Percentiles rank a stretch among this genome's conserved stretches.
Evolutionary conservation across 2,888 invertebrate genomes (phyloP).

Genomic region (Labia minor): DNA sequence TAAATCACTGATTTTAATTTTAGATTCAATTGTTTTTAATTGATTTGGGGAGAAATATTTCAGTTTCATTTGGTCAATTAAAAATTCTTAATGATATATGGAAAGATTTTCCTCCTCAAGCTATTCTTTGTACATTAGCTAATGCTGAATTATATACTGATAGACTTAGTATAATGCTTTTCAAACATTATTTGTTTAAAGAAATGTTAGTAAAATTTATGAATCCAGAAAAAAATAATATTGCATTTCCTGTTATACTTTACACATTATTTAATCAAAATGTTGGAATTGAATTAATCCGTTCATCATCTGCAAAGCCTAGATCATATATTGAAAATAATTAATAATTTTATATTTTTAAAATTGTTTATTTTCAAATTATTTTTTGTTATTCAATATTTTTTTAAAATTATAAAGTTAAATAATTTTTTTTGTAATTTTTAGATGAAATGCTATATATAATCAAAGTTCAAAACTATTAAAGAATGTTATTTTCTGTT

Average conservation of each 20-base stretch:
- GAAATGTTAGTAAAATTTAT: not conserved
- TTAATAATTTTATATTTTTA: too few relatives aligned
- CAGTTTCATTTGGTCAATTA: not conserved
- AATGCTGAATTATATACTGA: not conserved
- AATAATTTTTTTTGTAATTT: too few relatives aligned
- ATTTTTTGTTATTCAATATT: too few relatives aligned
- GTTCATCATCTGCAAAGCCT: not conserved
- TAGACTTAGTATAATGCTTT: not conserved
- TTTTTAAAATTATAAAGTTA: too few relatives aligned
- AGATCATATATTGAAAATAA: not conserved
- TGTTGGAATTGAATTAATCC: not conserved
- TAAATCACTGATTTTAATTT: not conserved
- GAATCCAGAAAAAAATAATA: not conserved
- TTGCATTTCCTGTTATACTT: not conserved
- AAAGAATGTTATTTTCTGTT: too few relatives aligned
- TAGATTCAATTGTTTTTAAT: not conserved
- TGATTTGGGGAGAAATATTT: not conserved
- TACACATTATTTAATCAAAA: not conserved
- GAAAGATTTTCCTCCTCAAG: not conserved
- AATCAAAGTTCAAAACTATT: too few relatives aligned
- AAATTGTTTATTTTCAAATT: too few relatives aligned
- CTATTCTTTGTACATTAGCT: not conserved
- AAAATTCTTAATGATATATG: not conserved
- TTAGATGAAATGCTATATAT: too few relatives aligned
- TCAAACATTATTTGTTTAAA: not conserved